Evolutionary conservation across 2,888 invertebrate genomes (phyloP), one percentile per base, ranked within the genome.

Genomic region (Leucozona laternaria): DNA sequence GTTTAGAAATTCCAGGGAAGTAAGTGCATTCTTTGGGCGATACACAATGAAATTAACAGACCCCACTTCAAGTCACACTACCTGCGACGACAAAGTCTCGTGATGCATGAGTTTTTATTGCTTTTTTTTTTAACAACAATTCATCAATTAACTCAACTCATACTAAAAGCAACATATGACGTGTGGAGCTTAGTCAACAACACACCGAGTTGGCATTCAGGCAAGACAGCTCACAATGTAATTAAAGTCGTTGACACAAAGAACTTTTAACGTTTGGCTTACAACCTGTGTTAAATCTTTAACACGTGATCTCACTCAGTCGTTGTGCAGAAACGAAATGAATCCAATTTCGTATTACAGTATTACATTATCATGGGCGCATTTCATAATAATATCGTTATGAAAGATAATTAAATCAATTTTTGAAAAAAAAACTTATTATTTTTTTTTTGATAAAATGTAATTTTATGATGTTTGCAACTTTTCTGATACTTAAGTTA

Each of bases 281-380:
- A 8, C 34, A 80, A 80, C 76, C 70, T 76, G 70, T 55, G 50
- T 28, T 53, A 34, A 31, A 31, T 62, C 37, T 60, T 48, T 31
- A 37, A 73, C 79, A 76, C 70, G 55, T 62, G 43, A 62, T 55
- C 15, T 31, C n/a, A n/a, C 20, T 62, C n/a, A 8, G 28, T 55
- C 25, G n/a, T 25, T 40, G 34, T 58, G n/a, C 11, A 53, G 53
- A 60, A 62, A 70, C 3, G 28, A 55, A 60, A 75, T 55, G 62
- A 80, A 73, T 68, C 13, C 22, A 40, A 34, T 34, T 68, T 25
- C 13, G 6, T 13, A 37, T 40, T 10, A 8, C n/a, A 45, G 6
- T 13, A 37, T 40, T 10, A 8, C n/a, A 45, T 45, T 17, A 8
- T 4, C 4, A 48, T 20, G 11, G 10, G 45, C 6, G 22, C 15